phyloP scores from a whole-genome alignment of 2,888 invertebrate genomes.

The Sphaeridia pumilis region DNA sequence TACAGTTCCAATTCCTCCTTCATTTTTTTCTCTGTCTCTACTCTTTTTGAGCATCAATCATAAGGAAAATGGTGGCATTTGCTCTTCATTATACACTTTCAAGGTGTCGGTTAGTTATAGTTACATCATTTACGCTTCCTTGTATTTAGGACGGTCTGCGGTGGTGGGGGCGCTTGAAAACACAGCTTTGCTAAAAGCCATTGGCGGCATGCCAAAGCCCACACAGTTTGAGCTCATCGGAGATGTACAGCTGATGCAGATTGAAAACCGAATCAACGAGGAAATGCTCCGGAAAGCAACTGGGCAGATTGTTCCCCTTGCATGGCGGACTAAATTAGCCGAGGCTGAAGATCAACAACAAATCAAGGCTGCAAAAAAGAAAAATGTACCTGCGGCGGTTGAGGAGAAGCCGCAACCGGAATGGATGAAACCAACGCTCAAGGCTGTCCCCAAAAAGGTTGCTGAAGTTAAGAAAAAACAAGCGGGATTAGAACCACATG shows the following conservation, averaged over 20 bases:
- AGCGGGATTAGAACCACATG: not conserved
- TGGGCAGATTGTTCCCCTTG: slow-evolving; percentile 14
- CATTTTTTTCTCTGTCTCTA: too few species aligned
- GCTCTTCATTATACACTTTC: too few species aligned
- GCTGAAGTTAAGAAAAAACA: too few species aligned
- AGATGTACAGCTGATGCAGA: slow-evolving; percentile 12
- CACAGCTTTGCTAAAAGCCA: slow-evolving; percentile 4
- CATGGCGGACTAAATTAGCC: slow-evolving; percentile 8
- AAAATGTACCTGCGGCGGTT: not conserved
- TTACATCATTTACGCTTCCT: too few species aligned
- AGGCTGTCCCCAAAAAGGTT: slow-evolving; percentile 8
- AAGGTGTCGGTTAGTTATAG: too few species aligned
- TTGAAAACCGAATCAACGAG: slow-evolving; percentile 16
- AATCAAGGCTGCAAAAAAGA: not conserved
- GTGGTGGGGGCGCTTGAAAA: slow-evolving; percentile 8
- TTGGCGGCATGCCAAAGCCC: slow-evolving; percentile 2
- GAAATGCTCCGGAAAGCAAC: slow-evolving; percentile 13
- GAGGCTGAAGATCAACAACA: slow-evolving; percentile 1
- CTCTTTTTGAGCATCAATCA: too few species aligned
- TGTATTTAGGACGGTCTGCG: slow-evolving; percentile 6
- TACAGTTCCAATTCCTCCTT: too few species aligned
- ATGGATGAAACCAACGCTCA: slow-evolving; percentile 11
- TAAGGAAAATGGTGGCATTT: too few species aligned
- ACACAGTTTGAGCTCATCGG: slow-evolving; percentile 9
- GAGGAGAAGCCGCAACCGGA: slow-evolving; percentile 8